A percentile compares a stretch with the other conserved stretches of the same genome.
Evolutionary conservation across 2,888 invertebrate species (phyloP).

Genomic region (Nipponacmea schrenckii): DNA sequence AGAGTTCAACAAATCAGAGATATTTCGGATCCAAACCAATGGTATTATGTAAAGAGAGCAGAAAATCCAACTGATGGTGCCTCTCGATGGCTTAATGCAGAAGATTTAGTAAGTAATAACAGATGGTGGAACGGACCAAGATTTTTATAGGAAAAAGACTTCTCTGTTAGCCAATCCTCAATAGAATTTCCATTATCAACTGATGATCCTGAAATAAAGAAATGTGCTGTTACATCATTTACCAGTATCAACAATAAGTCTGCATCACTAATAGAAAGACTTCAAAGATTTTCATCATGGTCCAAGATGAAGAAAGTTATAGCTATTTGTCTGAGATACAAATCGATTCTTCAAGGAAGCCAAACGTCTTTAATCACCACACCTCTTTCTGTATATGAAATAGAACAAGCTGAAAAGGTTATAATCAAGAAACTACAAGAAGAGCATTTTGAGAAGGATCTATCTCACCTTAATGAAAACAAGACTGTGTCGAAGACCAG

Average conservation of each 20-base stretch:
- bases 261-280: background rate
- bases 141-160: background rate
- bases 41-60: background rate
- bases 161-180: background rate
- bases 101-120: background rate
- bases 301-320: background rate
- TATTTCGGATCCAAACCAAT: background rate
- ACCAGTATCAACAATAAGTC: background rate
- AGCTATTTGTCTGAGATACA: background rate
- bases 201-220: background rate
- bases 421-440: background rate
- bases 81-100: constrained; percentile 22
- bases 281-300: background rate
- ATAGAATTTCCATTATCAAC: background rate
- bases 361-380: too few species aligned
- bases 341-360: too few species aligned
- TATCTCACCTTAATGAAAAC: background rate
- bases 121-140: background rate
- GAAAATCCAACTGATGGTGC: constrained; percentile 5
- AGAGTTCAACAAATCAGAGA: background rate
- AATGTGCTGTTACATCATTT: background rate
- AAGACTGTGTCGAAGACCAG: background rate
- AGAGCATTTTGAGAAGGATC: background rate
- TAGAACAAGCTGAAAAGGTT: background rate
- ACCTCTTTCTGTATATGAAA: background rate